Conservation (phyloP, 2,888 invertebrate genomes). For the Protophormia terraenovae region DNA sequence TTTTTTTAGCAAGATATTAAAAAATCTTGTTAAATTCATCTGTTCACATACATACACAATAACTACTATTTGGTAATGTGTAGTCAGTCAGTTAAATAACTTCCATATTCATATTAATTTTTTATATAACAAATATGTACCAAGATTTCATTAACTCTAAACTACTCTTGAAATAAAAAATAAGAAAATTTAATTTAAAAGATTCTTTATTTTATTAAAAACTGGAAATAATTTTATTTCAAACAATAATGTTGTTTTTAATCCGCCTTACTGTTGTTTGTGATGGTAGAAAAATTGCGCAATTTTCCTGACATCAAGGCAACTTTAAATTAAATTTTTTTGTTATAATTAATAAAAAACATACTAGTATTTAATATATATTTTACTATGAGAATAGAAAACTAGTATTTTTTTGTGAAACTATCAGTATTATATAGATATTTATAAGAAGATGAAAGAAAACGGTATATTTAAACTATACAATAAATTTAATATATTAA, state of each 20-base stretch:
- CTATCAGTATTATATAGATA: not conserved
- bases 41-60: no score
- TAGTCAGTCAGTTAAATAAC: no score
- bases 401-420: not conserved
- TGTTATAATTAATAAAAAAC: not conserved
- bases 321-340: not conserved
- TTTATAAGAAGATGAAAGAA: not conserved
- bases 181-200: not conserved
- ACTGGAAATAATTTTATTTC: not conserved
- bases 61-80: not conserved
- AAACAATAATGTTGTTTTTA: slow-evolving; percentile 1
- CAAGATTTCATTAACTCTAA: not conserved
- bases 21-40: no score
- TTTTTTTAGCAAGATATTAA: no score
- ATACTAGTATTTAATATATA: not conserved
- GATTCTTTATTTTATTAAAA: not conserved
- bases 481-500: not conserved
- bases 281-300: slow-evolving; percentile 28
- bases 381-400: not conserved
- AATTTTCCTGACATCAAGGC: slow-evolving; percentile 43
- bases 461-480: not conserved
- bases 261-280: not conserved
- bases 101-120: no score
- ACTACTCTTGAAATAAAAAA: not conserved
- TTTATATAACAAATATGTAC: not conserved